Evolutionary conservation across 2,797 vertebrate genomes (phyloP), one percentile per base, ranked within the genome.

Genomic region (Podargus strigoides): DNA sequence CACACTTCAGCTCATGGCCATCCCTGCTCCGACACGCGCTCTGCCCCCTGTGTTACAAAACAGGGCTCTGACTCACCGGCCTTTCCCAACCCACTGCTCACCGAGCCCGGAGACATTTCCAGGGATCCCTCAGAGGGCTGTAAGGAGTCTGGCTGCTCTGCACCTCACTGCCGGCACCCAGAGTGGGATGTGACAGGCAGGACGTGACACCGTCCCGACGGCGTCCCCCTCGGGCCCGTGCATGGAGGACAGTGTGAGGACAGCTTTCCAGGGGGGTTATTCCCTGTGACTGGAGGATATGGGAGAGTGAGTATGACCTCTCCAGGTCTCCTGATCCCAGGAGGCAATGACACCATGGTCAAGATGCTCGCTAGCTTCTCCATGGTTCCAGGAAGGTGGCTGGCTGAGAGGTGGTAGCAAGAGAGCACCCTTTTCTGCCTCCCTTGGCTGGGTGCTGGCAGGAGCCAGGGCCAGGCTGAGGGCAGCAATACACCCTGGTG

Each of bases 11-110:
- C 93, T 95, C 85, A 37, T 13, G 6, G 90, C 94, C 91, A 41
- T 95, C 95, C 87, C 76, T 96, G 93, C 96, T 94, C 91, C 1
- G 4, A 96, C 91, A 93, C 3, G 85, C 32, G 49, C 85, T 89
- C 74, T 82, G 90, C 78, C 87, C 93, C 72, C 91, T 18, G 41
- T 19, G 0, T 96, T 96, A 86, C 96, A 93, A 96, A 88, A 96
- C 67, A 46, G 73, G 46, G 47, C 83, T 92, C 80, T 96, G 96
- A 96, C 90, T 96, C 96, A 96, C 93, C 3, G 7, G 23, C 79
- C 20, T 10, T 80, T 85, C 84, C 84, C 78, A 80, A 59, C 72
- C 81, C 3, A 4, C 83, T 73, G 63, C 85, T 91, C 76, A 55
- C 53, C 3, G 2, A 53, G 60, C 85, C 78, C 10, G 36, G 47